Base-by-base conservation (phyloP, 2,113 vertebrate genomes). In the Phrynosoma blainvillii region DNA sequence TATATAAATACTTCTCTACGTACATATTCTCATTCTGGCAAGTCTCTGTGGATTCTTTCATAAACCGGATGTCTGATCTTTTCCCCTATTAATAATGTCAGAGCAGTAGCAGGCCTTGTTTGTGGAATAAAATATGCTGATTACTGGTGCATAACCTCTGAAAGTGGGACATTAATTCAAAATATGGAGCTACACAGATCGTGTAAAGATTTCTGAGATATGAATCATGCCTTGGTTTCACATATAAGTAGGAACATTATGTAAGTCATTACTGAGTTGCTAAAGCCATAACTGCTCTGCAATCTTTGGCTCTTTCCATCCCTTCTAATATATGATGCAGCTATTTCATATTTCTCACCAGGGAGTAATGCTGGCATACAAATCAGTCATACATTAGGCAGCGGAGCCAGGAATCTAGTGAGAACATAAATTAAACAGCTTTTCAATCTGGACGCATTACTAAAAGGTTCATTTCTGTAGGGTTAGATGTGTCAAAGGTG, bases 401-500 rank as follows among this genome's bases (percentile, higher is more conserved):
- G 73, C 56, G 87, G 90, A 94, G 94, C 91, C 90, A 93, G 89
- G 91, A 94, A 95, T 93, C 91, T 89, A 93, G 86, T 85, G 88
- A 94, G 94, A 95, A 91, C 89, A 93, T 93, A 96, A 94, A 96
- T 93, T 92, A 94, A 95, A 91, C 90, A 90, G 93, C 94, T 93
- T 95, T 94, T 94, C 91, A 94, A 92, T 95, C 92, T 93, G 93
- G 89, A 84, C 93, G 90, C 88, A 88, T 93, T 94, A 94, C 92
- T 93, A 92, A 93, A 95, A 92, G 89, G 91, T 16, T 94, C 90
- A 93, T 96, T 95, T 92, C 93, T 90, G 82, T 74, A 90, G 89
- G 93, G 95, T 94, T 95, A 95, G 73, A 92, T 93, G 94, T 95
- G 94, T 96, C 95, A 96, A 94, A 94, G 95, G 94, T 95, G 94